A percentile compares a stretch with the other conserved stretches of the same genome.
These are phyloP conservation scores for Platynereis dumerilii DNA, from an alignment of 2,888 invertebrate genomes.

Conservation along the genomic window DNA sequence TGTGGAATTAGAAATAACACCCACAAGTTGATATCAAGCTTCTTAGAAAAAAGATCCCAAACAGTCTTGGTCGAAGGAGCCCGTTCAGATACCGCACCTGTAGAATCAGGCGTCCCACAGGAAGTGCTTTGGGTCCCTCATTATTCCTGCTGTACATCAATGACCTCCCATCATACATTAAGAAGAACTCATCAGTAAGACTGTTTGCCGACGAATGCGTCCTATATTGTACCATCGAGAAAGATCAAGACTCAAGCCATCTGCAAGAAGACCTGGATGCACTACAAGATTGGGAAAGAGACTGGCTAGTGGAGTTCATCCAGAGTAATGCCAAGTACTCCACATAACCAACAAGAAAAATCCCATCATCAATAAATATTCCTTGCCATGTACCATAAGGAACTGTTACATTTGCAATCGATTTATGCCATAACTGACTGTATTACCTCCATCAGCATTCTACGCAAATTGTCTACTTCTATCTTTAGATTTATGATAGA, in stretches of 20 bases:
- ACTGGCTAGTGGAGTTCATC: not conserved
- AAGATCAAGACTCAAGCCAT: not conserved
- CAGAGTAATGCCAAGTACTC: not conserved
- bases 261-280: not conserved
- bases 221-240: conserved; percentile 27
- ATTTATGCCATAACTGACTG: too few species aligned
- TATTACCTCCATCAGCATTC: too few species aligned
- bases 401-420: too few species aligned
- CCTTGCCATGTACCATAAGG: too few species aligned
- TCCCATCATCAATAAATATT: too few species aligned
- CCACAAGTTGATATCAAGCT: conserved; percentile 29
- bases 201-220: conserved; percentile 38
- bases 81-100: conserved; percentile 22
- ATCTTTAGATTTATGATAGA: too few species aligned
- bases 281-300: conserved; percentile 1
- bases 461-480: too few species aligned
- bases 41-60: conserved; percentile 30
- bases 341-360: not conserved
- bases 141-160: conserved; percentile 39
- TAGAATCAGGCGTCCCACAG: conserved; percentile 36
- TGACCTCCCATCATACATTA: conserved; percentile 30
- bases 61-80: conserved; percentile 27
- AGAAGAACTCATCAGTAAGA: conserved; percentile 18
- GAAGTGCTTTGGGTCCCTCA: conserved; percentile 34
- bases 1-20: conserved; percentile 25